A percentile compares a stretch with the other conserved stretches of the same genome.
These are phyloP conservation scores for Hydropsyche tenuis DNA, from an alignment of 1,140 invertebrate species.

Conservation along the genomic window DNA sequence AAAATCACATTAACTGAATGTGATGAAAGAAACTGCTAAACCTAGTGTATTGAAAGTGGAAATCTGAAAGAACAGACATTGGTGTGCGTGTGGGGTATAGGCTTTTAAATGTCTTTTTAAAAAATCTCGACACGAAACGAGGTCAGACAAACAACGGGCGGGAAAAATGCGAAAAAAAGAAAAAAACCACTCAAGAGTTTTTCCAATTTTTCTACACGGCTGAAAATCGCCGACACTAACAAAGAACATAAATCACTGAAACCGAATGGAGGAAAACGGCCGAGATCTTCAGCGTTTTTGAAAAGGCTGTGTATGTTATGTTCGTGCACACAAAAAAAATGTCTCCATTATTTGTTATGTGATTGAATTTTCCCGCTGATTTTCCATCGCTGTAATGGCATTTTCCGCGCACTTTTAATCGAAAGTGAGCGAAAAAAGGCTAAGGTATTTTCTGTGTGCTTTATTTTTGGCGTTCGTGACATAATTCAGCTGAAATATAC, in stretches of 20 bases:
- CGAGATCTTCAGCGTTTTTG: too few species aligned
- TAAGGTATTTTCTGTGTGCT: too few species aligned
- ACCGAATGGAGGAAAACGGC: not conserved
- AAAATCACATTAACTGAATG: too few species aligned
- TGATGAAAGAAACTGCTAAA: not conserved
- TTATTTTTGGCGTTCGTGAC: too few species aligned
- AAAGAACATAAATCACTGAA: slow-evolving; percentile 27
- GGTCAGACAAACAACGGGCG: slow-evolving; percentile 11
- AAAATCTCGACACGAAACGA: not conserved
- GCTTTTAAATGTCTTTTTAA: slow-evolving; percentile 3
- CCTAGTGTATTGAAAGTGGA: not conserved
- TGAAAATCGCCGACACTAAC: slow-evolving; percentile 15
- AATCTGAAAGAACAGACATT: not conserved
- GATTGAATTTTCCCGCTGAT: too few species aligned
- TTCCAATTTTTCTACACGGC: slow-evolving; percentile 13
- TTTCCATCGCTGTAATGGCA: too few species aligned
- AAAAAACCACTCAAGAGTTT: slow-evolving; percentile 19
- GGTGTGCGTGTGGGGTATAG: not conserved
- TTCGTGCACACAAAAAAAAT: too few species aligned
- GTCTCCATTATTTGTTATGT: too few species aligned
- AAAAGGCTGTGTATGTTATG: too few species aligned
- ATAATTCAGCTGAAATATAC: too few species aligned
- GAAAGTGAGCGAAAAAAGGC: too few species aligned
- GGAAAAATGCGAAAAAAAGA: not conserved
- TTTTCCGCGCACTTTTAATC: too few species aligned